A percentile compares a stretch with the other conserved stretches of the same genome.
Evolutionary conservation across 2,113 vertebrate species (phyloP).

Genomic region (Percina caprodes): DNA sequence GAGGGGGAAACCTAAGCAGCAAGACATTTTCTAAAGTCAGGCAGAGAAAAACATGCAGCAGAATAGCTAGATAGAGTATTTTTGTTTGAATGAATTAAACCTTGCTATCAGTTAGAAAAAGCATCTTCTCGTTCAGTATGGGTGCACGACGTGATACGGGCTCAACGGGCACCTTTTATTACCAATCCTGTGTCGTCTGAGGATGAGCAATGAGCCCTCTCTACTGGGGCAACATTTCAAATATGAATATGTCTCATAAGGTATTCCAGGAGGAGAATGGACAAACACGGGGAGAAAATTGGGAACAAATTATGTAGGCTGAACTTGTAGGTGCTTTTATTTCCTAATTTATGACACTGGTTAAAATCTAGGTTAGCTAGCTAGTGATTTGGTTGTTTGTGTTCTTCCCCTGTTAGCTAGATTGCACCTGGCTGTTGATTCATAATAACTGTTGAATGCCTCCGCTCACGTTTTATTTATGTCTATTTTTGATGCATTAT

Average conservation of each 20-base stretch:
- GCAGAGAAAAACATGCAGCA: background rate
- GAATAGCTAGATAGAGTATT: constrained; percentile 33
- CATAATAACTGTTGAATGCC: too few species aligned
- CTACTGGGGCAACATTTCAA: constrained; percentile 67
- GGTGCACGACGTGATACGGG: constrained; percentile 33
- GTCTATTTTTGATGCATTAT: too few species aligned
- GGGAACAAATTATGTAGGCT: constrained; percentile 67
- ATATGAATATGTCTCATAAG: constrained; percentile 70
- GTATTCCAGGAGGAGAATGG: constrained; percentile 47
- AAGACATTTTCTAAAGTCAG: constrained; percentile 17
- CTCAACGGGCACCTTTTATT: constrained; percentile 51
- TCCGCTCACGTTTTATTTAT: too few species aligned
- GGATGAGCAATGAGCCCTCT: constrained; percentile 67
- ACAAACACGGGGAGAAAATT: constrained; percentile 59
- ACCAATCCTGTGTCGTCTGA: constrained; percentile 57
- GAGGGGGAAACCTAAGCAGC: constrained; percentile 17
- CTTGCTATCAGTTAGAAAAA: constrained; percentile 67
- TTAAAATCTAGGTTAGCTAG: constrained; percentile 15
- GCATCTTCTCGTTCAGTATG: constrained; percentile 42
- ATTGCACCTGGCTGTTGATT: too few species aligned
- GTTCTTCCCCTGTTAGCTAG: too few species aligned
- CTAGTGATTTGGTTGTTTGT: too few species aligned
- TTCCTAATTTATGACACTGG: constrained; percentile 52
- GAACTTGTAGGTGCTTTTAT: constrained; percentile 49
- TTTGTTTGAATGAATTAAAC: constrained; percentile 67